Percentiles rank a stretch among this genome's conserved stretches.
Conservation (phyloP, 2,888 invertebrate genomes). For the Chironomus riparius region DNA sequence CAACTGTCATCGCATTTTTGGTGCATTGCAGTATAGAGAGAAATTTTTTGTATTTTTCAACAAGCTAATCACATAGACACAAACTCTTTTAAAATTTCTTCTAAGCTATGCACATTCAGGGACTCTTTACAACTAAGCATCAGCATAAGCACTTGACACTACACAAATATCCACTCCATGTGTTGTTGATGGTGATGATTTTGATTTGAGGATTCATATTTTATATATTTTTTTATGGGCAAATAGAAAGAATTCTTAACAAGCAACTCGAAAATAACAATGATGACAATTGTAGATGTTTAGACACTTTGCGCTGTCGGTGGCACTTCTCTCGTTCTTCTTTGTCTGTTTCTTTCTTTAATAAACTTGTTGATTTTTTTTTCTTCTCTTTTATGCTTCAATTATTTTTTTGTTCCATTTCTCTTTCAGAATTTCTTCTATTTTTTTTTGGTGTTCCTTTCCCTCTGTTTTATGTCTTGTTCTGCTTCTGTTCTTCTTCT, state of each 20-base stretch:
- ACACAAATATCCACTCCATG: background rate
- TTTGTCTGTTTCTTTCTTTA: background rate
- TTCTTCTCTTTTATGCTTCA: background rate
- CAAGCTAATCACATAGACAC: background rate
- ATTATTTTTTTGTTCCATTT: background rate
- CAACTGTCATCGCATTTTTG: background rate
- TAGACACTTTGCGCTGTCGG: background rate
- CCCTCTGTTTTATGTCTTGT: too few species aligned
- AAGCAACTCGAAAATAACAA: background rate
- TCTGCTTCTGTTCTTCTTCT: too few species aligned
- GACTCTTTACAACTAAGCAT: background rate
- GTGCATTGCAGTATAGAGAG: background rate
- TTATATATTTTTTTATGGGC: background rate
- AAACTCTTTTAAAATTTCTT: background rate
- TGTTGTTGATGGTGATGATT: background rate
- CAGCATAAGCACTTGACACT: background rate
- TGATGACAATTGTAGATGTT: background rate
- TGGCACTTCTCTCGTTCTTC: background rate
- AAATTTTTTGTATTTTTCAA: background rate
- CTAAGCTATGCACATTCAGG: background rate
- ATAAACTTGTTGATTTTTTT: constrained; percentile 4
- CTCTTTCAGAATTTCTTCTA: background rate
- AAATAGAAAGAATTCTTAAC: background rate
- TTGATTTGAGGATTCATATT: background rate
- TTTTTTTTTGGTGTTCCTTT: background rate